Conservation (phyloP, 2,113 vertebrate genomes). For the Cynoglossus semilaevis region DNA sequence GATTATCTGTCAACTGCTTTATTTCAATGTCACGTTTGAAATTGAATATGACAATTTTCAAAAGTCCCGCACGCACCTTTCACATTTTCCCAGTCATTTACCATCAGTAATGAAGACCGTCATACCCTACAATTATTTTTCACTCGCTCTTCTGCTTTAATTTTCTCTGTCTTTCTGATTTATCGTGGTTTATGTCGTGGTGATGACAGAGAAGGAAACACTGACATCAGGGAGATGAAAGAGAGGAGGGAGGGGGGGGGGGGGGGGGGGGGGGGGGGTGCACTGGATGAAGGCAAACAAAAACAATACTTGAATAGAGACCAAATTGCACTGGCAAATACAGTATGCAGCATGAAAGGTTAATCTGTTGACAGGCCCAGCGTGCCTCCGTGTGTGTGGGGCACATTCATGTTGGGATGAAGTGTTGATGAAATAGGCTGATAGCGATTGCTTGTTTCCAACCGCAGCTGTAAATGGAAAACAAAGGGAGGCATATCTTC, state of each 20-base stretch:
- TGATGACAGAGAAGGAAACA: slow-evolving; percentile 31
- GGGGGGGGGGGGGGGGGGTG: too few relatives aligned
- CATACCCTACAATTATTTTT: slow-evolving; percentile 3
- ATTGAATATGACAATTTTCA: too few relatives aligned
- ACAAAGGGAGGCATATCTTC: slow-evolving; percentile 13
- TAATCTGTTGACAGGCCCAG: slow-evolving; percentile 27
- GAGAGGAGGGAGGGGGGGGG: not conserved
- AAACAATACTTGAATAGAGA: slow-evolving; percentile 37
- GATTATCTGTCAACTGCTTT: too few relatives aligned
- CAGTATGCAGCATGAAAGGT: slow-evolving; percentile 19
- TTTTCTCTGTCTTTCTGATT: slow-evolving; percentile 20
- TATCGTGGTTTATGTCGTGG: slow-evolving; percentile 19
- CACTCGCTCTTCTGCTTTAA: not conserved
- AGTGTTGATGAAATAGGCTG: slow-evolving; percentile 38
- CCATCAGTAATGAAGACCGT: not conserved
- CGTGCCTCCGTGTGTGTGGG: slow-evolving; percentile 5
- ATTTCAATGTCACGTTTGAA: too few relatives aligned
- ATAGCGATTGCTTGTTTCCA: slow-evolving; percentile 20
- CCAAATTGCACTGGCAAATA: slow-evolving; percentile 12
- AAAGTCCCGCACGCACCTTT: not conserved
- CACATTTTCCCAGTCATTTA: not conserved
- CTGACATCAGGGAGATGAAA: slow-evolving; percentile 2
- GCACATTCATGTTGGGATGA: slow-evolving; percentile 28
- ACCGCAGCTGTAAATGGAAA: slow-evolving; percentile 14
- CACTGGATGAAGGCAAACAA: slow-evolving; percentile 1